A percentile compares a stretch with the other conserved stretches of the same genome.
phyloP scores from a whole-genome alignment of 2,888 invertebrate genomes.

The Chaitophorus viminalis region DNA sequence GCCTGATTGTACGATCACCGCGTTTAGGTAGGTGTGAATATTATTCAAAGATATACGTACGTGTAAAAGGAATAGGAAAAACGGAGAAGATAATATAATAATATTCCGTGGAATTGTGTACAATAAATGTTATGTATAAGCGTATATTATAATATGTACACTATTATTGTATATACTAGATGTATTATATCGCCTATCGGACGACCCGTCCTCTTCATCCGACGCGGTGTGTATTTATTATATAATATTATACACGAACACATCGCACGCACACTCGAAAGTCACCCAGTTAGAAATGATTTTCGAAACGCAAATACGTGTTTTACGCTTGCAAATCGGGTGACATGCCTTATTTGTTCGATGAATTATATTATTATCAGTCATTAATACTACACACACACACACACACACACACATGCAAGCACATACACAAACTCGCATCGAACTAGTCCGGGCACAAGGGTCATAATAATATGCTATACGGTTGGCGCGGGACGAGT shows the following conservation, averaged over 20 bases:
- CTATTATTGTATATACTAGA: not conserved
- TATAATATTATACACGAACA: not conserved
- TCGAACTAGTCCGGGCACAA: not conserved
- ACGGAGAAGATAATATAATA: not conserved
- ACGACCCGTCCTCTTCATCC: not conserved
- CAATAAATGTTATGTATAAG: too few species aligned
- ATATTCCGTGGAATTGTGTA: not conserved
- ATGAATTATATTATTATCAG: conserved; percentile 34
- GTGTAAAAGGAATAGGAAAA: not conserved
- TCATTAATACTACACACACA: conserved; percentile 20
- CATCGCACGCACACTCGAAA: too few species aligned
- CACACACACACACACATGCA: too few species aligned
- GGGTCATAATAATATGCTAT: not conserved
- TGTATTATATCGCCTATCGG: not conserved
- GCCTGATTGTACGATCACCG: not conserved
- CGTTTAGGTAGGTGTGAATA: not conserved
- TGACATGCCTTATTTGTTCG: conserved; percentile 42
- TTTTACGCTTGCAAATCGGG: not conserved
- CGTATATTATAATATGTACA: too few species aligned
- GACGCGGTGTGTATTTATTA: too few species aligned
- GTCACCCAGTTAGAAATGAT: conserved; percentile 6
- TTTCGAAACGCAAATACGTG: conserved; percentile 35
- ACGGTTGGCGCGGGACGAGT: not conserved
- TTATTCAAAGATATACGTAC: not conserved
- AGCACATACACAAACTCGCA: not conserved